Percentiles rank a stretch among this genome's conserved stretches.
phyloP scores from a whole-genome alignment of 2,797 vertebrate species.

The Percopsis omiscomaycus region DNA sequence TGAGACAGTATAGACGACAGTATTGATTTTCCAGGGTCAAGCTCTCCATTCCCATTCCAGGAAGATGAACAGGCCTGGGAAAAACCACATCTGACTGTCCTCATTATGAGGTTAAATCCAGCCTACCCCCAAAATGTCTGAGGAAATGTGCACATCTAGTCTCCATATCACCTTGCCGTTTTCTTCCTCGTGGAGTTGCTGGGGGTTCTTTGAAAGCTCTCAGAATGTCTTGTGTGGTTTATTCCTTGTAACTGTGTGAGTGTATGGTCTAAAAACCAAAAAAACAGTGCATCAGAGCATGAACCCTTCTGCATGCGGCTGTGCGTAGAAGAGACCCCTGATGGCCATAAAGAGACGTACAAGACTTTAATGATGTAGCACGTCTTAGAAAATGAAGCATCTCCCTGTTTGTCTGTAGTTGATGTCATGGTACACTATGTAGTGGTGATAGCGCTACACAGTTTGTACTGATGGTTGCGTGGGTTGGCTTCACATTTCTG shows the following conservation, averaged over 20 bases:
- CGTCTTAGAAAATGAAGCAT: too few relatives aligned
- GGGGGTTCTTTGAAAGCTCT: slow-evolving; percentile 65
- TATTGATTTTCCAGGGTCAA: slow-evolving; percentile 22
- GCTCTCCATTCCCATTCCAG: slow-evolving; percentile 14
- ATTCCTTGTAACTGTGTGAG: slow-evolving; percentile 40
- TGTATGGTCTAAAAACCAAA: slow-evolving; percentile 30
- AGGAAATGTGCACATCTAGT: neutral
- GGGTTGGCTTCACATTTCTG: neutral
- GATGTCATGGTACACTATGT: too few relatives aligned
- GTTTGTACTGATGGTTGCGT: neutral
- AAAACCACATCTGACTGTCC: slow-evolving; percentile 16
- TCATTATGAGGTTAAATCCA: slow-evolving; percentile 35
- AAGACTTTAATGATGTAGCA: too few relatives aligned
- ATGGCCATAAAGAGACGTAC: slow-evolving; percentile 16
- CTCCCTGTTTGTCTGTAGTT: too few relatives aligned
- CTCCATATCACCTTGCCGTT: neutral
- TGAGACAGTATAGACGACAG: slow-evolving; percentile 12
- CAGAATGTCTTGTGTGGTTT: slow-evolving; percentile 49
- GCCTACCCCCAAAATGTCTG: neutral
- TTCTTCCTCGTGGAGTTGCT: slow-evolving; percentile 5
- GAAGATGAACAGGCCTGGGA: slow-evolving; percentile 18
- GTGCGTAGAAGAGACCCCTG: slow-evolving; percentile 26
- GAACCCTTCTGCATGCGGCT: slow-evolving; percentile 62
- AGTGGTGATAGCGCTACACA: too few relatives aligned
- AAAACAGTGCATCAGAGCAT: slow-evolving; percentile 67